phyloP scores from a whole-genome alignment of 2,797 vertebrate species.

The Xiphophorus birchmanni region DNA sequence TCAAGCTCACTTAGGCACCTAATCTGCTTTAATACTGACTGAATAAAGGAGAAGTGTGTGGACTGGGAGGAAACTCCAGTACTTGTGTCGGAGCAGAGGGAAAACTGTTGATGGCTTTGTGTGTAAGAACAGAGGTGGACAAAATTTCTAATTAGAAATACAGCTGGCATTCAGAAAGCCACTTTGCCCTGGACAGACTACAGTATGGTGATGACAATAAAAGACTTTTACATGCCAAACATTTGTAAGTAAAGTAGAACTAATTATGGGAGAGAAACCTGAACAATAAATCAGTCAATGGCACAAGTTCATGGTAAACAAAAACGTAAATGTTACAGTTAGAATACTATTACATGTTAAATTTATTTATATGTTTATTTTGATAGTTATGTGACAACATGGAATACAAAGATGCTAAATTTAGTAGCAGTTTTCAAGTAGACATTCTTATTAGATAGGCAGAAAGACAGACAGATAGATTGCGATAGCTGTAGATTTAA shows the following conservation, averaged over 20 bases:
- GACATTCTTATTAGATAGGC: background rate
- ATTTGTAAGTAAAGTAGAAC: background rate
- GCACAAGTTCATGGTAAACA: background rate
- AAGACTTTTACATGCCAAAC: background rate
- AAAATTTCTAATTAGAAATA: background rate
- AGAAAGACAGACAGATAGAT: background rate
- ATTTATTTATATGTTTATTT: background rate
- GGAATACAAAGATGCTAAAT: background rate
- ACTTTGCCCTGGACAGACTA: background rate
- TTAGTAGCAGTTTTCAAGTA: background rate
- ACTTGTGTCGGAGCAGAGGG: constrained; percentile 22
- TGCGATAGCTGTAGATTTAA: background rate
- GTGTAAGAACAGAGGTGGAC: background rate
- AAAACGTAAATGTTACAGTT: background rate
- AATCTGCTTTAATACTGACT: constrained; percentile 69
- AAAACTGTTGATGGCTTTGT: constrained; percentile 27
- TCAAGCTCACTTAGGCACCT: constrained; percentile 70
- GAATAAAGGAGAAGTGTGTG: constrained; percentile 48
- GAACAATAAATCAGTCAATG: background rate
- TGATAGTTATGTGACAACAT: background rate
- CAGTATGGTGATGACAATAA: background rate
- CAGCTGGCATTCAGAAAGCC: background rate
- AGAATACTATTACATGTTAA: background rate
- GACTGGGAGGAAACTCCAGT: constrained; percentile 12
- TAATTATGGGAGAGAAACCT: background rate